phyloP scores from a whole-genome alignment of 1,140 invertebrate species.

The Calephelis nemesis region DNA sequence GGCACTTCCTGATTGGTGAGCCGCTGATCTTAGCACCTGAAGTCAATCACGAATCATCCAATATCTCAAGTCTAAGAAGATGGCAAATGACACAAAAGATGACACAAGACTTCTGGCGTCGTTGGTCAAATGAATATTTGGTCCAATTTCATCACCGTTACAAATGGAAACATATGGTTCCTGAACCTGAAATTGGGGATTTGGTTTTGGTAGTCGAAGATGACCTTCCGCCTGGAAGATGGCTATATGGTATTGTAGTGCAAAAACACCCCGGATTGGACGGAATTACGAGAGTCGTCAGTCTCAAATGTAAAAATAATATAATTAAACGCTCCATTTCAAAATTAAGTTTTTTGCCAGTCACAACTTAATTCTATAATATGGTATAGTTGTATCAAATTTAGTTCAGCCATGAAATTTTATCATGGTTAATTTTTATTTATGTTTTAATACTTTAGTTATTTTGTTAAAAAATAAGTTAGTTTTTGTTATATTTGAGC shows the following conservation, averaged over 20 bases:
- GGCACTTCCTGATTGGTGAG: conserved; percentile 28
- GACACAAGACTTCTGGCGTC: conserved; percentile 2
- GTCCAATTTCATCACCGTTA: neutral
- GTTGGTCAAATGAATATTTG: conserved; percentile 3
- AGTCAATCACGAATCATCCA: conserved; percentile 3
- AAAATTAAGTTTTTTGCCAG: neutral
- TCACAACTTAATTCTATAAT: neutral
- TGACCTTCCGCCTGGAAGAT: neutral
- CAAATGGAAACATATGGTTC: neutral
- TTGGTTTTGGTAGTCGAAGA: neutral
- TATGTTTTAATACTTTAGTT: neutral
- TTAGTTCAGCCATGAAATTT: neutral
- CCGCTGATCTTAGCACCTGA: conserved; percentile 24
- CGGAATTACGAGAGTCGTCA: no score
- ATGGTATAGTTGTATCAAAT: no score
- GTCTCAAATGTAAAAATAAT: neutral
- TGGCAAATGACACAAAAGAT: conserved; percentile 8
- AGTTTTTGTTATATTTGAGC: no score
- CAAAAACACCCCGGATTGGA: neutral
- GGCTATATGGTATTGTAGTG: neutral
- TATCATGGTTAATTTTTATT: neutral
- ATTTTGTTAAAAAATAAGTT: no score
- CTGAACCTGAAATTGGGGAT: neutral
- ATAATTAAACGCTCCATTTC: neutral
- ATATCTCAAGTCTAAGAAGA: neutral